Conservation (phyloP, 2,797 vertebrate species). For the Percopsis omiscomaycus region DNA sequence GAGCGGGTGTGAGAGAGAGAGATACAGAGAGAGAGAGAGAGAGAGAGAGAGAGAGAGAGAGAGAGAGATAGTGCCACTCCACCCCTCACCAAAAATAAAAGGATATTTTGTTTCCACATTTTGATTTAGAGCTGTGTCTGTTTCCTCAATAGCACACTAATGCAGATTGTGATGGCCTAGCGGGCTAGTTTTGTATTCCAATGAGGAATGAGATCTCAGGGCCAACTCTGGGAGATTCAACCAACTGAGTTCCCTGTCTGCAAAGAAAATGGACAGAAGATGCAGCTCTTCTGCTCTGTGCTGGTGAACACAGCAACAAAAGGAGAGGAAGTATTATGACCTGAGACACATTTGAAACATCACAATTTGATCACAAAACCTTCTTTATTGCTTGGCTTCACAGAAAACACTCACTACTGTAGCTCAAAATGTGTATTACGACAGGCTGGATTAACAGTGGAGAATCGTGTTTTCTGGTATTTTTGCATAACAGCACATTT, state of each 20-base stretch:
- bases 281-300: no score
- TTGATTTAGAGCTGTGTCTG: slow-evolving; percentile 29
- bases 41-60: slow-evolving; percentile 6
- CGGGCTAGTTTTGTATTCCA: no score
- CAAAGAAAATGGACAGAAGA: no score
- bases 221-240: no score
- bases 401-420: neutral
- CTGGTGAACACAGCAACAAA: no score
- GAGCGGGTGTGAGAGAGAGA: neutral
- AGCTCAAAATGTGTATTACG: neutral
- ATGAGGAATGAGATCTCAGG: no score
- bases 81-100: slow-evolving; percentile 22
- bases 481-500: slow-evolving; percentile 28
- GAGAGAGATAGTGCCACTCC: slow-evolving; percentile 3
- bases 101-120: slow-evolving; percentile 33
- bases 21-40: neutral
- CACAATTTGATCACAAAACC: no score
- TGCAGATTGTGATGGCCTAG: neutral
- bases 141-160: neutral
- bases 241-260: no score
- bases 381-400: neutral
- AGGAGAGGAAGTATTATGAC: no score
- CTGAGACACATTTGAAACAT: no score
- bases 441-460: neutral
- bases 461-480: neutral